phyloP scores from a whole-genome alignment of 2,113 vertebrate genomes.

The Chrysemys picta region DNA sequence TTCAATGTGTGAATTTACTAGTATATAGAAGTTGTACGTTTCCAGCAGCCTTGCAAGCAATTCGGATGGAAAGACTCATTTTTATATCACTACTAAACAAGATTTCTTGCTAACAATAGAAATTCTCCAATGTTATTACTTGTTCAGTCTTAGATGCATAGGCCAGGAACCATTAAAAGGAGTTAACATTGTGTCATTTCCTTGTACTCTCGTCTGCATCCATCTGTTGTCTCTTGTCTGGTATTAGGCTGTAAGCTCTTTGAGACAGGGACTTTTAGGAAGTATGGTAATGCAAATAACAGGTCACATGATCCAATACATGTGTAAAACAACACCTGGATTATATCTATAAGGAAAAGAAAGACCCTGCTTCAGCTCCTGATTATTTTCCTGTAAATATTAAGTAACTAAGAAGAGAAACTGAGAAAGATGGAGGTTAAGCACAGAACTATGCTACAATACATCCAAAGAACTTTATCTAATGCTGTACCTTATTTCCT shows the following conservation, averaged over 20 bases:
- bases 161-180: background rate
- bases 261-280: background rate
- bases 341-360: background rate
- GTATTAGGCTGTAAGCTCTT: background rate
- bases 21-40: background rate
- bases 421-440: background rate
- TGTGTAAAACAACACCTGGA: background rate
- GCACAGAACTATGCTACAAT: fast-evolving
- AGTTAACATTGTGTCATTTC: background rate
- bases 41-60: background rate
- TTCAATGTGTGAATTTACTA: background rate
- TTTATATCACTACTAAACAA: background rate
- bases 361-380: background rate
- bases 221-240: background rate
- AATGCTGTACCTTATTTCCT: fast-evolving
- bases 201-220: background rate
- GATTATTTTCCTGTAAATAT: background rate
- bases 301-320: background rate
- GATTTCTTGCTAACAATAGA: background rate
- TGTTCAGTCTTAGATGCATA: background rate
- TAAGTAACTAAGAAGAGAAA: background rate
- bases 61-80: background rate
- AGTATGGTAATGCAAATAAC: background rate
- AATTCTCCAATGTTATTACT: background rate
- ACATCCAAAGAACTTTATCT: background rate